phyloP scores from a whole-genome alignment of 2,113 vertebrate species.

The Aegypius monachus region DNA sequence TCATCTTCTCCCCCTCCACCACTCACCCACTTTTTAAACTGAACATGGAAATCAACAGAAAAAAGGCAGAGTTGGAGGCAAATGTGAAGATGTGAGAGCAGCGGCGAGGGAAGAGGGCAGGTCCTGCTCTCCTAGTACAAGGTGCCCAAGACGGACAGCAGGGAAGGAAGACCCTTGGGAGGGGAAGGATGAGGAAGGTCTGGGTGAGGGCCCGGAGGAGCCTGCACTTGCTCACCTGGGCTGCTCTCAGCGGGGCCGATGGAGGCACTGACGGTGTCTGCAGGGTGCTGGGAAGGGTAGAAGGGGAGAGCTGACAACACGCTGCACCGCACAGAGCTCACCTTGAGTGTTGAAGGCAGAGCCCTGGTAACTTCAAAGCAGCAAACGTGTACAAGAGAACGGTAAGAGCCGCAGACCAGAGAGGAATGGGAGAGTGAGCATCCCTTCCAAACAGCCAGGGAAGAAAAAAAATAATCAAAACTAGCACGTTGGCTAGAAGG shows the following conservation, averaged over 20 bases:
- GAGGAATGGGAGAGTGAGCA: not conserved
- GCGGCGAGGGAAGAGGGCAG: rapidly evolving
- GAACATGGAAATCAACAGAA: not conserved
- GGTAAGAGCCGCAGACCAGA: not conserved
- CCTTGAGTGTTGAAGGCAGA: not conserved
- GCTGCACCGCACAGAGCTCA: not conserved
- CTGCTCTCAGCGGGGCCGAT: rapidly evolving
- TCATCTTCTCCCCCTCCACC: not conserved
- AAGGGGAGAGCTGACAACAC: too few relatives aligned
- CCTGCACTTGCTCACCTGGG: rapidly evolving
- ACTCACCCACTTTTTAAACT: not conserved
- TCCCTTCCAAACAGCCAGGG: not conserved
- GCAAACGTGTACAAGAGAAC: not conserved
- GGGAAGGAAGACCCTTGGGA: not conserved
- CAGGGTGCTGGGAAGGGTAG: not conserved
- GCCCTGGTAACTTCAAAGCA: not conserved
- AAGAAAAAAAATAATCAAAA: not conserved
- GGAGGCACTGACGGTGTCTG: not conserved
- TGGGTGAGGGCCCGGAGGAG: not conserved
- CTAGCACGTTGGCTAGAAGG: constrained; percentile 38
- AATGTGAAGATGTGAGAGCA: not conserved
- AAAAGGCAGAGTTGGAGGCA: not conserved
- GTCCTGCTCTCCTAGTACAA: not conserved
- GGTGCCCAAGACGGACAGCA: not conserved
- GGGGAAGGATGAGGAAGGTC: not conserved